Conservation (phyloP, 2,888 invertebrate species). For the Cephonodes hylas region DNA sequence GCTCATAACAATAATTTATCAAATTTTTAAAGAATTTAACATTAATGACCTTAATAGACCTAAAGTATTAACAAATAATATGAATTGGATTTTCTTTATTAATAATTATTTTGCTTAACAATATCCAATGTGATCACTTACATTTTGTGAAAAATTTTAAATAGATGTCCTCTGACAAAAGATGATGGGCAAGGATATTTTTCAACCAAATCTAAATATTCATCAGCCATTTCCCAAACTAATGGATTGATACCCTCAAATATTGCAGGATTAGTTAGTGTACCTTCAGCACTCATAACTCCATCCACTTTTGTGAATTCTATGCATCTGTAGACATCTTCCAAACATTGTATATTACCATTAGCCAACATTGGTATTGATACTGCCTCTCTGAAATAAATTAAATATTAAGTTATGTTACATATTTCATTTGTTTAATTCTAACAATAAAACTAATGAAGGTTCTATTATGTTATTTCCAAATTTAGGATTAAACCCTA, state of each 20-base stretch:
- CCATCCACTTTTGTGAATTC: constrained; percentile 91
- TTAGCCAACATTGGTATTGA: constrained; percentile 97
- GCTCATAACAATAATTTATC: background rate
- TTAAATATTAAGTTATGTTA: too few species aligned
- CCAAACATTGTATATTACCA: constrained; percentile 96
- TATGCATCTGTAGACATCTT: constrained; percentile 92
- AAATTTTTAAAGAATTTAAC: too few species aligned
- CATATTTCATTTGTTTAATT: too few species aligned
- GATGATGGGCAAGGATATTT: constrained; percentile 93
- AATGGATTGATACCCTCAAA: constrained; percentile 90
- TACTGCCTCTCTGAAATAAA: constrained; percentile 85
- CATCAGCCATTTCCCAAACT: constrained; percentile 93
- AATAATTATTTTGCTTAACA: background rate
- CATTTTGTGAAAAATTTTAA: constrained; percentile 98
- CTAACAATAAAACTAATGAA: too few species aligned
- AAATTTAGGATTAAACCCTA: too few species aligned
- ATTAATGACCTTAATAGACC: too few species aligned
- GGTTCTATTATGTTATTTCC: too few species aligned
- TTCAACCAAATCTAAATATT: constrained; percentile 92
- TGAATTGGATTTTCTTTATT: background rate
- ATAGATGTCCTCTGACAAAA: constrained; percentile 96
- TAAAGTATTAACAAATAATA: too few species aligned
- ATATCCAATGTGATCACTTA: constrained; percentile 59
- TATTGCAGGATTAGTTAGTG: constrained; percentile 97
- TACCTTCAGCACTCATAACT: constrained; percentile 97